These are phyloP conservation scores for Dicyrtoma fusca DNA, from an alignment of 2,888 invertebrate species.

Conservation along the genomic window DNA sequence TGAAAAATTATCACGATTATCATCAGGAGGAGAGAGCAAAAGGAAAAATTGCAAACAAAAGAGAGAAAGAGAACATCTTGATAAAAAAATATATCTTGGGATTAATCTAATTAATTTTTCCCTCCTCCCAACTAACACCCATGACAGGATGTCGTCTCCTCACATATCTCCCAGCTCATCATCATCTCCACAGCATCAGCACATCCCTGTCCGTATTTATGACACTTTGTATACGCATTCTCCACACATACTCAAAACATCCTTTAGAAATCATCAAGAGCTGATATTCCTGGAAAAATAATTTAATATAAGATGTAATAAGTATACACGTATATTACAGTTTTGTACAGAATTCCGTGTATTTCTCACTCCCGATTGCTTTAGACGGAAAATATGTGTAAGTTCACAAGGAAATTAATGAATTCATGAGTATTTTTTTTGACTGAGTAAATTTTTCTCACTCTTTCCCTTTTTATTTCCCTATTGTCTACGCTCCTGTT, in stretches of 20 bases:
- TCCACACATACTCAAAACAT: too few relatives aligned
- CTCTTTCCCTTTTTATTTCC: too few relatives aligned
- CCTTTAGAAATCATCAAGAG: too few relatives aligned
- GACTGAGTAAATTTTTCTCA: constrained; percentile 21
- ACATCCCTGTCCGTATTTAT: too few relatives aligned
- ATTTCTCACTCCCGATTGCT: too few relatives aligned
- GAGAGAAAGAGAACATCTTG: constrained; percentile 16
- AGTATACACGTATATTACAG: too few relatives aligned
- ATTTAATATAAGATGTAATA: too few relatives aligned
- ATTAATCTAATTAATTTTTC: constrained; percentile 20
- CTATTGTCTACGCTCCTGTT: not conserved
- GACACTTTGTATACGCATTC: too few relatives aligned
- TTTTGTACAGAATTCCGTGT: too few relatives aligned
- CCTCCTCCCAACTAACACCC: constrained; percentile 13
- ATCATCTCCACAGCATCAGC: not conserved
- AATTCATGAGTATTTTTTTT: constrained; percentile 16
- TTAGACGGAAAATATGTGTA: not conserved
- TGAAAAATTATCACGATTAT: constrained; percentile 49
- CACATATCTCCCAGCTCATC: not conserved
- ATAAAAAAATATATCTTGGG: constrained; percentile 19
- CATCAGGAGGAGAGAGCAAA: constrained; percentile 10
- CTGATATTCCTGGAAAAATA: too few relatives aligned
- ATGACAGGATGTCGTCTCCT: constrained; percentile 17
- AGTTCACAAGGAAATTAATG: not conserved
- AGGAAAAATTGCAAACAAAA: constrained; percentile 9